Conservation (phyloP, 2,113 vertebrate species). For the Anser cygnoides region DNA sequence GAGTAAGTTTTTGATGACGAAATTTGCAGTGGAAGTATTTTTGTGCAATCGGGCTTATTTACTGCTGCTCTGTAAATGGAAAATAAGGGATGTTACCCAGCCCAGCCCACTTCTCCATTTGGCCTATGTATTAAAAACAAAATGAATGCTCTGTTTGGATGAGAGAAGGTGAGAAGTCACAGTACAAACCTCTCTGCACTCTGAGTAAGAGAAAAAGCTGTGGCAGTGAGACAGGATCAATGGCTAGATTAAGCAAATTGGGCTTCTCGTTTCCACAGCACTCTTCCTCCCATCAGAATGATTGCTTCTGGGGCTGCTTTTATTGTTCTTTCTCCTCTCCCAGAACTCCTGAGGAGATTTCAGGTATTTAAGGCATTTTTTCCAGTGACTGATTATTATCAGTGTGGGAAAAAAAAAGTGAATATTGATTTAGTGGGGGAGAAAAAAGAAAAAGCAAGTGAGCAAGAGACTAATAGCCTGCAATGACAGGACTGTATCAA, state of each 20-base stretch:
- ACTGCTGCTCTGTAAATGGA: background rate
- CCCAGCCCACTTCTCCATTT: background rate
- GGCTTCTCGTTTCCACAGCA: background rate
- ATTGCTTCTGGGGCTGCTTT: background rate
- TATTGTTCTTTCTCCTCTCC: background rate
- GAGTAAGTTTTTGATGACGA: background rate
- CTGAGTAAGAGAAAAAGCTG: background rate
- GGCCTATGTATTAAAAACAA: background rate
- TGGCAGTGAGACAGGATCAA: background rate
- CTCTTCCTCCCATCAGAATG: background rate
- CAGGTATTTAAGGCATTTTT: background rate
- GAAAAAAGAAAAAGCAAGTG: background rate
- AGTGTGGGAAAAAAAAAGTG: background rate
- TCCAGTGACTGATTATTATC: background rate
- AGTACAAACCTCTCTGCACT: background rate
- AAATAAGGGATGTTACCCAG: background rate
- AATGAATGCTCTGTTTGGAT: background rate
- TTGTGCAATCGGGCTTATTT: background rate
- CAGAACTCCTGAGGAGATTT: background rate
- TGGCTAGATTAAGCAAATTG: background rate
- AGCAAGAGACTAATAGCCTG: background rate
- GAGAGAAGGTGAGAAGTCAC: background rate
- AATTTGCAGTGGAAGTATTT: background rate
- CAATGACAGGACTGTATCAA: background rate
- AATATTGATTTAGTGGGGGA: conserved; percentile 35